Evolutionary conservation across 2,797 vertebrate genomes (phyloP), one percentile per base, ranked within the genome.

Genomic region (Choloepus didactylus): DNA sequence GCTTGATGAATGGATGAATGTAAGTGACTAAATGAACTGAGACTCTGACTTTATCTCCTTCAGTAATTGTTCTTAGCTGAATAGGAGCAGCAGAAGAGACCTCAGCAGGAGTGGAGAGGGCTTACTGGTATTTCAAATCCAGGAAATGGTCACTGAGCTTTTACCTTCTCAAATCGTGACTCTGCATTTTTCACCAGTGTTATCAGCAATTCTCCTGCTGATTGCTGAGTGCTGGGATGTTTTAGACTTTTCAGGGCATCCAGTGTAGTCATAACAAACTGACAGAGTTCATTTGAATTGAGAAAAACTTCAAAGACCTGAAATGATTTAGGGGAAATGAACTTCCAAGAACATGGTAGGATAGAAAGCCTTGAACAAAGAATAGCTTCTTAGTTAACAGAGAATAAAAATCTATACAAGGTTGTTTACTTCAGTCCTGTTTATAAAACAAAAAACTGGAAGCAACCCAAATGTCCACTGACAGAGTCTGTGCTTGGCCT

Each of bases 241-340:
- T 90, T 83, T 62, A 84, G n/a, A 21, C 66, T 96, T 21, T 95
- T 95, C 54, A 98, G 86, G 29, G 94, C 69, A n/a, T 97, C 94
- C 94, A 97, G 7, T 0, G 73, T 38, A 10, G 97, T 97, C 66
- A 97, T 94, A 59, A 97, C 49, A 89, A 98, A 98, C 66, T 98
- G 97, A 10, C 72, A 91, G 38, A 97, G 95, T 62, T 98, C 97
- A 35, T 81, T 85, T 27, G 97, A 94, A 93, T 83, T 87, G 38
- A 98, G 96, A 79, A 98, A 97, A 96, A 96, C 77, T 88, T 97
- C 95, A 3, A 98, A 97, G 60, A 98, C 75, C 98, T 98, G 96
- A 89, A 96, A 95, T 10, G 21, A 87, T 91, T 75, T 60, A 89
- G 44, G 49, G 79, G 88, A 67, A 95, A 72, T 76, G 41, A 95